These are phyloP conservation scores for Panthera tigris DNA, from an alignment of 2,113 vertebrate genomes.

Conservation along the genomic window DNA sequence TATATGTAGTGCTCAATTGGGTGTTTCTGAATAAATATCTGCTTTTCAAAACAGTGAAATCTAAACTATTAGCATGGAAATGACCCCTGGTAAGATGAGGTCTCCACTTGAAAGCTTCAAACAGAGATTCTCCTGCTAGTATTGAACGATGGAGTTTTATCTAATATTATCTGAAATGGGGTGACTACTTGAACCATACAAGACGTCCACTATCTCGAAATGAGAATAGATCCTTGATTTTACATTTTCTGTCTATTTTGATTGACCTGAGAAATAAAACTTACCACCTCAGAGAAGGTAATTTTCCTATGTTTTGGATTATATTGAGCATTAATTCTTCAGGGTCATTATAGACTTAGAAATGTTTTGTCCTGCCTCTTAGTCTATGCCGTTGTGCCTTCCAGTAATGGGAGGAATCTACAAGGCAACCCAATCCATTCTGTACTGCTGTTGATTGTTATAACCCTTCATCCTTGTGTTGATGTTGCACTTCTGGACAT, in stretches of 20 bases:
- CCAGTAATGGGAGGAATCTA: neutral
- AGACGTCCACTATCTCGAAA: constrained; percentile 1
- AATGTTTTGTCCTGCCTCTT: neutral
- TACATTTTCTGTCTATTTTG: constrained; percentile 13
- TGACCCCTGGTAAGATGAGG: constrained; percentile 21
- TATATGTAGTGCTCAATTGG: constrained; percentile 25
- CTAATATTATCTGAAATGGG: constrained; percentile 44
- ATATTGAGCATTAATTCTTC: constrained; percentile 41
- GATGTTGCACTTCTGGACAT: constrained; percentile 54
- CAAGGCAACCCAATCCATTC: neutral
- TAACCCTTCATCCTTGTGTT: constrained; percentile 15
- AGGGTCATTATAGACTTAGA: constrained; percentile 38
- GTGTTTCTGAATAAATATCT: constrained; percentile 34
- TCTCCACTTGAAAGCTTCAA: constrained; percentile 49
- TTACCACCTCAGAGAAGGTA: neutral
- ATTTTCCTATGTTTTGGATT: constrained; percentile 41
- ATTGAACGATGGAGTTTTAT: constrained; percentile 31
- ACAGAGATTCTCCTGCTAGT: constrained; percentile 19
- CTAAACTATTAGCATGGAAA: constrained; percentile 29
- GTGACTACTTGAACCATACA: constrained; percentile 34
- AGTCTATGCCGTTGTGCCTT: neutral
- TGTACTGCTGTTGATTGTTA: constrained; percentile 17
- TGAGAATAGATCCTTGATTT: constrained; percentile 39
- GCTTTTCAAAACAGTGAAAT: constrained; percentile 46
- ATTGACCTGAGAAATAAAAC: constrained; percentile 35